These are phyloP conservation scores for Trachymyrmex septentrionalis DNA, from an alignment of 1,140 invertebrate species.

Conservation along the genomic window DNA sequence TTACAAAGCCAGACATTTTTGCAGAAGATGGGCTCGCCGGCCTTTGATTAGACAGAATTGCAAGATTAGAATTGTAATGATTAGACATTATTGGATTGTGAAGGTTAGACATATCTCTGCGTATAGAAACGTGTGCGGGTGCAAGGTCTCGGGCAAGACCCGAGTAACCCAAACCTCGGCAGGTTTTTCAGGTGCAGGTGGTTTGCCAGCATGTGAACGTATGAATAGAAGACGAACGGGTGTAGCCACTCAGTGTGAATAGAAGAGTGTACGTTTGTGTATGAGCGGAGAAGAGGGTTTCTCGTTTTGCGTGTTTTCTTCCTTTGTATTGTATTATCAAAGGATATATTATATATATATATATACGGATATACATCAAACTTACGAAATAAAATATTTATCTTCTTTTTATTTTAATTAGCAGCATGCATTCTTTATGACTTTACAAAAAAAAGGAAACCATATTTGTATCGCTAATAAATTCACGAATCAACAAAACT, in stretches of 20 bases:
- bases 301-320: neutral
- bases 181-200: slow-evolving; percentile 71
- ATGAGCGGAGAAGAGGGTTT: neutral
- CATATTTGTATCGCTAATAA: neutral
- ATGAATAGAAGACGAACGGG: slow-evolving; percentile 70
- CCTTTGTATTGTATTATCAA: neutral
- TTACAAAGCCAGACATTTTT: neutral
- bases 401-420: neutral
- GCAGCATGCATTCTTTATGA: neutral
- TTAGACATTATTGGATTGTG: slow-evolving; percentile 12
- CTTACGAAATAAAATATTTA: neutral
- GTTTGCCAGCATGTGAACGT: slow-evolving; percentile 68
- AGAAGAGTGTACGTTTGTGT: slow-evolving; percentile 23
- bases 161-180: slow-evolving; percentile 72
- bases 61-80: slow-evolving; percentile 19
- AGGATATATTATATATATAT: too few species aligned
- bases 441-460: neutral
- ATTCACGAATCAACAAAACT: neutral
- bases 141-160: slow-evolving; percentile 3
- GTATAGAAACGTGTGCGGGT: slow-evolving; percentile 23
- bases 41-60: neutral
- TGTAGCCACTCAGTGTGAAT: slow-evolving; percentile 70
- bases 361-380: neutral
- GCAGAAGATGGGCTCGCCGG: neutral
- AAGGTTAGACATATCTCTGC: neutral